Evolutionary conservation across 2,113 vertebrate species (phyloP), one percentile per base, ranked within the genome.

Genomic region (Serilophus lunatus): DNA sequence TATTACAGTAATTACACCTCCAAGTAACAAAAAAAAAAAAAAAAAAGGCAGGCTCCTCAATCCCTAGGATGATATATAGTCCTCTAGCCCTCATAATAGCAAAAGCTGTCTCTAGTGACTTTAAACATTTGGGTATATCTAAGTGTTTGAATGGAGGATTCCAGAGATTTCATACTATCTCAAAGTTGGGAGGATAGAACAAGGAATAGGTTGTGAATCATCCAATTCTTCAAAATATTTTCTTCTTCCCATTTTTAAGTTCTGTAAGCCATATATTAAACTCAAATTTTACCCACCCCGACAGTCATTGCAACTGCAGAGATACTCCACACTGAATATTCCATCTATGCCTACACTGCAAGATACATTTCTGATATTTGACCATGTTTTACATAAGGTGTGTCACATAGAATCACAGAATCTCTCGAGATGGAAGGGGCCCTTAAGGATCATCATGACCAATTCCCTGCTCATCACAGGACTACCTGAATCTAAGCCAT

Each of bases 171-270:
- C 47, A 51, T 51, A 38, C n/a, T 54, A n/a, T 49, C 35, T 83
- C 18, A 6, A 72, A 35, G 2, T 42, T 88, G 22, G 54, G 82
- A 90, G 64, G 59, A 80, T 8, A 83, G 56, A 93, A 70, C 11
- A 74, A 86, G 86, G 22, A 83, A 70, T 59, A 77, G 38, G n/a
- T 50, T 88, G 60, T 81, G 68, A 93, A 69, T 96, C 86, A 96
- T 80, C 29, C 60, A 90, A 50, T 12, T 74, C 54, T 28, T 68
- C 36, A 53, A 88, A 90, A 51, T 85, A 68, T 64, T 82, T 90
- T 53, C 23, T 47, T 63, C 33, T 86, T 71, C 70, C 71, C 80
- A 92, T 92, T 92, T 94, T 92, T 90, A 88, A 31, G n/a, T 36
- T 18, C 49, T 57, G 8, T 31, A 64, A 26, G 3, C 25, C 63